Evolutionary conservation across 2,888 invertebrate genomes (phyloP).

Genomic region (Lepidocyrtoides sp.): DNA sequence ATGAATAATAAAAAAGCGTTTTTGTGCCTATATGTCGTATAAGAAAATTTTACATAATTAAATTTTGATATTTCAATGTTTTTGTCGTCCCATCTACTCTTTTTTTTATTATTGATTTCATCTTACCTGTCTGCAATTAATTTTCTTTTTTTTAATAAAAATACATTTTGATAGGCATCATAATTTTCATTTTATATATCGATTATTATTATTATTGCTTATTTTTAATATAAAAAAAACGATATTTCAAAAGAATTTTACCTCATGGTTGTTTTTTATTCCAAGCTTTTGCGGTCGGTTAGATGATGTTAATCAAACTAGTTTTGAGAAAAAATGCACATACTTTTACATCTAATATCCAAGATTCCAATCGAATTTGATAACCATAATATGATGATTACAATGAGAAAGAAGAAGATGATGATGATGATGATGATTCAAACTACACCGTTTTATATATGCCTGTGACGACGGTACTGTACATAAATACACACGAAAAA

Average conservation of each 20-base stretch:
- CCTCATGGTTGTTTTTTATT: not conserved
- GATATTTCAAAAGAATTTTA: constrained; percentile 12
- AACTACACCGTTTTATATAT: not conserved
- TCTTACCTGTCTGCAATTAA: constrained; percentile 45
- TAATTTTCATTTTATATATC: constrained; percentile 18
- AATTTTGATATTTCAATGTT: constrained; percentile 3
- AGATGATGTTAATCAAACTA: constrained; percentile 42
- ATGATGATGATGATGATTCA: not conserved
- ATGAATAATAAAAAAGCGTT: not conserved
- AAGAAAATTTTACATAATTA: not conserved
- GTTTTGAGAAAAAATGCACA: constrained; percentile 41
- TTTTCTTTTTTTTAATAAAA: not conserved
- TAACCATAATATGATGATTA: constrained; percentile 1
- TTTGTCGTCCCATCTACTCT: not conserved
- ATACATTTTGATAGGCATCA: constrained; percentile 4
- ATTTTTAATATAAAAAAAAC: constrained; percentile 30
- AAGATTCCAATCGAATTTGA: constrained; percentile 44
- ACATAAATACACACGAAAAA: not conserved
- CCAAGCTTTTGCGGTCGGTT: constrained; percentile 1
- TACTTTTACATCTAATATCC: not conserved
- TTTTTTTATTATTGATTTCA: constrained; percentile 33
- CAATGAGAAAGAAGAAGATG: not conserved
- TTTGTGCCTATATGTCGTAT: not conserved
- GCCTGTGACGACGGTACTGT: constrained; percentile 10
- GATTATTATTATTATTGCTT: not conserved